Percentiles rank a stretch among this genome's conserved stretches.
Conservation (phyloP, 1,140 invertebrate species). For the Rhagoletis pomonella region DNA sequence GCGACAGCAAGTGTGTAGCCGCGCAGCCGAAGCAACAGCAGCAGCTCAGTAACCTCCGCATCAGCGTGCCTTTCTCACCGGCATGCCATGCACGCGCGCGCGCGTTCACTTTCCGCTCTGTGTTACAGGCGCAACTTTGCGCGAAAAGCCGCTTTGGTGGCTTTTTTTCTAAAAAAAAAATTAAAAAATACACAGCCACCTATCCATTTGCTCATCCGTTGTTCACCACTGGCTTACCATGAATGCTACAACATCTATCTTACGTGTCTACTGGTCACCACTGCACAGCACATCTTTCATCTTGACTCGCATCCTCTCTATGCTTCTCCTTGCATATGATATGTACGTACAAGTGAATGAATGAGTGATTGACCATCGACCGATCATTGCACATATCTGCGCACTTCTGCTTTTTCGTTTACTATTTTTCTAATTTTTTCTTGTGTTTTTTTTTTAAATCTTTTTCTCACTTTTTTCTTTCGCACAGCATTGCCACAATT, state of each 20-base stretch:
- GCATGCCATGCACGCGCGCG: not conserved
- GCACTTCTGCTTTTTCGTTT: slow-evolving; percentile 38
- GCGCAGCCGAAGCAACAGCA: not conserved
- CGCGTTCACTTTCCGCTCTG: slow-evolving; percentile 43
- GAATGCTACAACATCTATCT: not conserved
- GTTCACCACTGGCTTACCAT: not conserved
- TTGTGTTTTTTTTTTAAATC: slow-evolving; percentile 31
- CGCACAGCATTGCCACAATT: slow-evolving; percentile 34
- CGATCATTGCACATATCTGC: slow-evolving; percentile 41
- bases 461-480: not conserved
- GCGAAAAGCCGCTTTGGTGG: slow-evolving; percentile 29
- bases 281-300: not conserved
- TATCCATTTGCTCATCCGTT: slow-evolving; percentile 26
- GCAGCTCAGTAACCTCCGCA: too few relatives aligned
- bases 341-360: not conserved
- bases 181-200: not conserved
- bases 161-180: not conserved
- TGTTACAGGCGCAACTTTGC: not conserved
- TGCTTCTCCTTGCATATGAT: not conserved
- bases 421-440: not conserved
- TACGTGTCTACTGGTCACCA: not conserved
- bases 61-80: not conserved
- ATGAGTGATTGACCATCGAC: slow-evolving; percentile 53
- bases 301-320: not conserved
- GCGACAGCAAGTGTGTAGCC: not conserved